Evolutionary conservation across 1,140 invertebrate species (phyloP).

Genomic region (Aphidius ervi): DNA sequence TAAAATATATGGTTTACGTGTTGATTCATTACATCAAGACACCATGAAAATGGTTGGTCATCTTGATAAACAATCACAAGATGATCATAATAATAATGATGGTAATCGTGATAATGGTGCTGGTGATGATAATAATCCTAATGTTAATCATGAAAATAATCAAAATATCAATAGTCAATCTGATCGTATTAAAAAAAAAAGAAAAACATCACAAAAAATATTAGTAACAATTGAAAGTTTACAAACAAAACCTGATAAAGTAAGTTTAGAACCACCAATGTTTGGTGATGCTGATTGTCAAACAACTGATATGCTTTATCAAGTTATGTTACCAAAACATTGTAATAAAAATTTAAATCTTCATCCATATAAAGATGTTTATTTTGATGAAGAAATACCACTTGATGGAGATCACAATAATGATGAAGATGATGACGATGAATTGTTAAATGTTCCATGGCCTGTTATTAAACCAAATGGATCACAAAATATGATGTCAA

Average conservation of each 20-base stretch:
- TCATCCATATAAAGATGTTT: constrained; percentile 32
- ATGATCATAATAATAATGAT: constrained; percentile 49
- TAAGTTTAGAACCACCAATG: constrained; percentile 33
- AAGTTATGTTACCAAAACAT: constrained; percentile 38
- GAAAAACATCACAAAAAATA: constrained; percentile 37
- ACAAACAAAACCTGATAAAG: constrained; percentile 44
- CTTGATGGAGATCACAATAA: not conserved
- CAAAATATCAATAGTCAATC: too few relatives aligned
- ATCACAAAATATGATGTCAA: constrained; percentile 25
- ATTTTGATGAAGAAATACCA: constrained; percentile 25
- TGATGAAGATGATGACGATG: not conserved
- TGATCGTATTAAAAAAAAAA: constrained; percentile 28
- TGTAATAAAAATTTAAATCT: constrained; percentile 31
- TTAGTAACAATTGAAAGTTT: constrained; percentile 45
- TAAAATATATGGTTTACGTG: constrained; percentile 77
- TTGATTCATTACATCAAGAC: constrained; percentile 74
- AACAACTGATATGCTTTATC: constrained; percentile 42
- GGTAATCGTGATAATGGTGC: constrained; percentile 32
- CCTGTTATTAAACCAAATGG: constrained; percentile 22
- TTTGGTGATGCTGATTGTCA: constrained; percentile 38
- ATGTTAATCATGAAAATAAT: constrained; percentile 31
- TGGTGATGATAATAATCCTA: constrained; percentile 26
- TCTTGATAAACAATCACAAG: constrained; percentile 53
- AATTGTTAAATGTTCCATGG: not conserved
- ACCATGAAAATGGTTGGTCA: constrained; percentile 73